Base-by-base conservation (phyloP, 2,797 vertebrate genomes). In the Lateolabrax maculatus region DNA sequence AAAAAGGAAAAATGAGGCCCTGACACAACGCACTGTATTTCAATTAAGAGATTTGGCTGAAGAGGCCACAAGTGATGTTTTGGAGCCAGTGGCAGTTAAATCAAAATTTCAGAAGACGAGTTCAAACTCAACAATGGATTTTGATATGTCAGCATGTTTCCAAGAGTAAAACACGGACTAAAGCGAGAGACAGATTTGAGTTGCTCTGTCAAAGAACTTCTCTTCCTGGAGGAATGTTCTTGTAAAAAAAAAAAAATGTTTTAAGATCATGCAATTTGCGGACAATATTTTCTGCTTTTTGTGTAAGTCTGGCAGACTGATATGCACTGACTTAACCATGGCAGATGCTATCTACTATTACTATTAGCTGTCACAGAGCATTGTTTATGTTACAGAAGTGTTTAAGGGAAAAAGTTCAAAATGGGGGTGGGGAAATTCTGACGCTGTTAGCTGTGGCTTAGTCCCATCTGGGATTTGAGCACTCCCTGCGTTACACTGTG, bases 21-120 rank as follows among this genome's bases (percentile, higher is more conserved):
- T 80, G 84, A 90, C 71, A 86, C 55, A 85, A 87, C 69, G n/a
- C 53, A 61, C 52, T 83, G 79, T 75, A 71, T 86, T 90, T 88
- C 56, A 87, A 88, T 86, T 60, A 86, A 43, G n/a, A 91, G 25
- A 77, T 60, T 9, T 81, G 81, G 41, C 70, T 80, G 5, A 77
- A 46, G 49, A 75, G 48, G 10, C 31, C 48, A 53, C 37, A 56
- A 79, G 51, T 34, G 39, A 69, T 58, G 41, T 57, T 76, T 56
- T 63, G 25, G 52, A 83, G 81, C 65, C 69, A 72, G 49, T 3
- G 43, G 69, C 29, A 86, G 83, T 80, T 80, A 80, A 77, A 78
- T 65, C 46, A 7, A 6, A 73, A 79, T 71, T 85, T 85, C 39
- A 49, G 43, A 56, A 43, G 29, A 48, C 57, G 41, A 49, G 21